Evolutionary conservation across 2,888 invertebrate species (phyloP).

Genomic region (Beris morrisii): DNA sequence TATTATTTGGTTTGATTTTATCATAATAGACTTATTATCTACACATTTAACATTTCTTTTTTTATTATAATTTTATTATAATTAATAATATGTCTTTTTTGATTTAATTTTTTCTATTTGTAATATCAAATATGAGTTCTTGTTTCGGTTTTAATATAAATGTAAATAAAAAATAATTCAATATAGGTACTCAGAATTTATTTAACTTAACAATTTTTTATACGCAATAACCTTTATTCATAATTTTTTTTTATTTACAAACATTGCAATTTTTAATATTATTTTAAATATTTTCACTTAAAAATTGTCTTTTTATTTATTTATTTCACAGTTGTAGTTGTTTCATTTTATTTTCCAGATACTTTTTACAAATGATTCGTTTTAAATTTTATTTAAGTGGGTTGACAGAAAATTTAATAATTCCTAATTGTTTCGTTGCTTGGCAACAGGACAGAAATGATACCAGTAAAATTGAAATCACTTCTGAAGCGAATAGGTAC

Average conservation of each 20-base stretch:
- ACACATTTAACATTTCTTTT: conserved; percentile 19
- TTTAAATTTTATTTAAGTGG: too few species aligned
- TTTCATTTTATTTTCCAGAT: too few species aligned
- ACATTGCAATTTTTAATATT: neutral
- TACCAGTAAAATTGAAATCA: too few species aligned
- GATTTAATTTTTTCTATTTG: conserved; percentile 5
- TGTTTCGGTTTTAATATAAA: neutral
- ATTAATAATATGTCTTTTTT: conserved; percentile 20
- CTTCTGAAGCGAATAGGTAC: too few species aligned
- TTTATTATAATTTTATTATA: conserved; percentile 1
- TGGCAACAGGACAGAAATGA: too few species aligned
- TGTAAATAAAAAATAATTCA: neutral
- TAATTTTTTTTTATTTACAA: neutral
- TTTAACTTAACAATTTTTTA: conserved; percentile 8
- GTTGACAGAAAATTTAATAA: too few species aligned
- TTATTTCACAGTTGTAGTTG: too few species aligned
- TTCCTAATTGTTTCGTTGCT: too few species aligned
- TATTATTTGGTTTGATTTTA: conserved; percentile 8
- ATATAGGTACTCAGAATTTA: neutral
- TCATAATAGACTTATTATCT: neutral
- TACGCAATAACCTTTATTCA: neutral
- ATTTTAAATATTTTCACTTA: neutral
- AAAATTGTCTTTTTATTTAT: conserved; percentile 3
- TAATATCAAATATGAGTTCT: neutral
- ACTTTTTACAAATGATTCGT: too few species aligned